Evolutionary conservation across 2,797 vertebrate genomes (phyloP).

Genomic region (Lithobates sylvaticus): DNA sequence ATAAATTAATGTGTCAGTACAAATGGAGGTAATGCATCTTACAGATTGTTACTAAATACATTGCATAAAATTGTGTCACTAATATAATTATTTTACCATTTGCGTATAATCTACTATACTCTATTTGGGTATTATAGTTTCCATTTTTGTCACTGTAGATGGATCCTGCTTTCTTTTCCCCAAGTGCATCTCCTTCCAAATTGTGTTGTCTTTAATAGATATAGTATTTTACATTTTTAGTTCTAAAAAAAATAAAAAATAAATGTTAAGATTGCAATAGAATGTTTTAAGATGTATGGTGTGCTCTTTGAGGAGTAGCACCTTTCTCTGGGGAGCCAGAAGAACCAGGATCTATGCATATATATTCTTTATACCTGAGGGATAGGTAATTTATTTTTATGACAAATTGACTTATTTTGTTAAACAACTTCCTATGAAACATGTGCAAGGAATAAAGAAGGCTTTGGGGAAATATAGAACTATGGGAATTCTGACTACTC

Average conservation of each 20-base stretch:
- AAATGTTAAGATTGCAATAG: conserved; percentile 3
- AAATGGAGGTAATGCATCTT: no score
- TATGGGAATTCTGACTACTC: neutral
- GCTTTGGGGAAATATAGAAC: neutral
- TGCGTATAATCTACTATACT: no score
- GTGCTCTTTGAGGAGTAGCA: conserved; percentile 48
- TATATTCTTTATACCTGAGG: conserved; percentile 12
- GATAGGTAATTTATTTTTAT: conserved; percentile 23
- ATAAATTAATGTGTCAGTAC: no score
- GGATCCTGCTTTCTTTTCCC: neutral
- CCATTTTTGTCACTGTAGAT: no score
- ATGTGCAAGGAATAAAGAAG: neutral
- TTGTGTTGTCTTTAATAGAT: conserved; percentile 39
- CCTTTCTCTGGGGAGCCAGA: conserved; percentile 31
- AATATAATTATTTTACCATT: no score
- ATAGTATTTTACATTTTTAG: conserved; percentile 20
- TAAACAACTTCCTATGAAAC: neutral
- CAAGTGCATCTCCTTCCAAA: conserved; percentile 1
- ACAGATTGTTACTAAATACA: no score
- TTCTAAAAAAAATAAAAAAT: conserved; percentile 14
- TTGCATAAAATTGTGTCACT: no score
- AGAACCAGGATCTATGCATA: conserved; percentile 2
- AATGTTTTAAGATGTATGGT: conserved; percentile 52
- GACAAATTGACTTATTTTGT: conserved; percentile 24
- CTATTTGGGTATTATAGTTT: no score